Evolutionary conservation across 2,888 invertebrate species (phyloP), one percentile per base, ranked within the genome.

Genomic region (Archips crataeganus): DNA sequence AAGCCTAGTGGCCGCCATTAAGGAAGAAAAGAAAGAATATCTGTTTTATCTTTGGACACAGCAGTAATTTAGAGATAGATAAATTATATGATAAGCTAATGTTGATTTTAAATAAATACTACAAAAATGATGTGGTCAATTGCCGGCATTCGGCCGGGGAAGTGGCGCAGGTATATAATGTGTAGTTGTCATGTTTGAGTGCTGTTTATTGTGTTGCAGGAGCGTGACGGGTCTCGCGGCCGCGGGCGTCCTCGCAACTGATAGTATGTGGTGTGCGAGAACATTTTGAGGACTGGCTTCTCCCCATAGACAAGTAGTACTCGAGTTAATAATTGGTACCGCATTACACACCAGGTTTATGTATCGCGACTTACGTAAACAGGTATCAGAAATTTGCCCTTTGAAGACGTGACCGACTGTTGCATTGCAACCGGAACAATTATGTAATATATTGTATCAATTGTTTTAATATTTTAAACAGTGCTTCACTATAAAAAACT

Each of bases 271-370:
- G 78, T 85, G 80, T 84, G 89, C 83, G 88, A 88, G 85, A 83
- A 81, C 84, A 84, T 85, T 87, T 82, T 85, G 89, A 91, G 93
- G 93, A 90, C 92, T 92, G 88, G 91, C 94, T 94, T 94, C 94
- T 94, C 94, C 88, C 94, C 94, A 94, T 94, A 93, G 93, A 93
- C 90, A 86, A 91, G 92, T 93, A 92, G 93, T 90, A 90, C 89
- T 90, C 87, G 86, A 89, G 82, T 86, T 82, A 89, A 82, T 81
- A 84, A 91, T 94, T 93, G 94, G 93, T 92, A 91, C 89, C 87
- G 88, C 89, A 89, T 87, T 85, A 85, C 84, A 89, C 85, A 75
- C 66, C 83, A 85, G 77, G 83, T 84, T 86, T 87, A 87, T 87
- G 88, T 84, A 81, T 78, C 79, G 81, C 79, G 78, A 80, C 81